Conservation (phyloP, 2,113 vertebrate genomes). For the Upupa epops region DNA sequence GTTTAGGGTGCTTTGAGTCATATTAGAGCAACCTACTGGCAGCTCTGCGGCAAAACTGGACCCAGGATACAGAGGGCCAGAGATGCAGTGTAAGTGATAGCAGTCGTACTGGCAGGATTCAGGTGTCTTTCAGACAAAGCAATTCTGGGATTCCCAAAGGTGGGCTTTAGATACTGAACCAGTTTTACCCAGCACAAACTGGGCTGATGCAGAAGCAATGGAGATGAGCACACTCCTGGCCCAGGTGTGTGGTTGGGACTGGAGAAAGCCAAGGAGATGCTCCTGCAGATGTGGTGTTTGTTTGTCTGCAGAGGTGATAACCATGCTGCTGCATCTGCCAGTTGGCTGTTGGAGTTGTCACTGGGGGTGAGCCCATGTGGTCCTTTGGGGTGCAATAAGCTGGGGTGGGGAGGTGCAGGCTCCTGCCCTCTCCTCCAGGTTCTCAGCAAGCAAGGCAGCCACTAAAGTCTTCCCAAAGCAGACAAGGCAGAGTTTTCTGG, state of each 20-base stretch:
- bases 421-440: neutral
- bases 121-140: no score
- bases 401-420: no score
- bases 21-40: neutral
- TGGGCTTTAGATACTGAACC: neutral
- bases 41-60: neutral
- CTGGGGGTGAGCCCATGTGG: neutral
- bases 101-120: neutral
- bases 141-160: neutral
- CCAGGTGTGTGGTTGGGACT: neutral
- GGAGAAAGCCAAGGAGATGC: fast-evolving
- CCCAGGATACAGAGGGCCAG: neutral
- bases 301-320: fast-evolving
- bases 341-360: neutral
- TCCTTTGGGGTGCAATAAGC: no score
- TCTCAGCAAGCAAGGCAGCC: neutral
- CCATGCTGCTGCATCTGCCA: neutral
- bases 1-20: neutral
- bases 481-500: neutral
- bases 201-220: neutral
- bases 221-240: neutral
- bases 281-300: fast-evolving
- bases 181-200: fast-evolving
- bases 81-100: fast-evolving
- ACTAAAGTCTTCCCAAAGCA: neutral